Base-by-base conservation (phyloP, 2,797 vertebrate genomes). In the Novumbra hubbsi region DNA sequence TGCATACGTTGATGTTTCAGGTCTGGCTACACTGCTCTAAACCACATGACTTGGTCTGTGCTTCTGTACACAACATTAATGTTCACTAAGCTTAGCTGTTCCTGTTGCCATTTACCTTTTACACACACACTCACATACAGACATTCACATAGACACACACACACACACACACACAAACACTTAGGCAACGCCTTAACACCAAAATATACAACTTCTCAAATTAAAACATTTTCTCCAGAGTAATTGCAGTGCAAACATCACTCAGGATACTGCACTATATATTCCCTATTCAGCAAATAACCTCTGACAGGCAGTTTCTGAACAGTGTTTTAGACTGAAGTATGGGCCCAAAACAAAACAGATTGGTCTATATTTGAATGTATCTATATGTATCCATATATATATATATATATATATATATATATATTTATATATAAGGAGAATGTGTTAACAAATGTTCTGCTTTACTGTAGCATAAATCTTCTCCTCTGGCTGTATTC, bases 211-310 rank as follows among this genome's bases (percentile, higher is more conserved):
- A 86, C 78, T 71, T 80, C 74, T 81, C 83, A 84, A 86, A 90
- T 90, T 87, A 89, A 90, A 91, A 91, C 86, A 87, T 89, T 88
- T 90, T 90, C 82, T 86, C 75, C 86, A 12, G 82, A 82, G 77
- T 92, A 91, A 92, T 90, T 92, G 87, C 84, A 91, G 86, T 82
- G 85, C 87, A 92, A 93, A 92, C 92, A 90, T 86, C 87, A 88
- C 77, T 85, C 83, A 84, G 81, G 70, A 82, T 88, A 81, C 91
- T 91, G 89, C 80, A 79, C 84, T 88, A 50, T 81, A 80, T 90
- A 87, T 86, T 83, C 83, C 30, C 75, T 73, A 75, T 1, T 27
- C 78, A 81, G 88, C 87, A 89, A 92, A 93, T 88, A 79, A 80
- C 63, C 76, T 85, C 73, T 88, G 88, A 91, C 90, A 92, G 71